These are phyloP conservation scores for Gymnocheta viridis DNA, from an alignment of 2,888 invertebrate species.

Conservation along the genomic window DNA sequence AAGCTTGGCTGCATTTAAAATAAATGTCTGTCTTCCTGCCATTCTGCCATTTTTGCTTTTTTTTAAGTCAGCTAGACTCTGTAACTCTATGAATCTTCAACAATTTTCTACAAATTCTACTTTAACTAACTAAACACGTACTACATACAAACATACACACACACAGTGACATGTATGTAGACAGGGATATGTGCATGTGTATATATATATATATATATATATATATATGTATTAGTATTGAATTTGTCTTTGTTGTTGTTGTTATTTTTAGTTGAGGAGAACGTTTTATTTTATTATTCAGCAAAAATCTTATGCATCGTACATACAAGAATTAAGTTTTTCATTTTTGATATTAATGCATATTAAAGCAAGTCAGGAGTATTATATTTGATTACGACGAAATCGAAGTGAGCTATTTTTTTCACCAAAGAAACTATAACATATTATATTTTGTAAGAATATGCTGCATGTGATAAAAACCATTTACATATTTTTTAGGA, in stretches of 20 bases:
- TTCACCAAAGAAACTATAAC: too few species aligned
- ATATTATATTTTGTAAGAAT: too few species aligned
- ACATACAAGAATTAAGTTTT: neutral
- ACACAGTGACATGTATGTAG: neutral
- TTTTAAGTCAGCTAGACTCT: slow-evolving; percentile 1
- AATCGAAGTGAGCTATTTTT: neutral
- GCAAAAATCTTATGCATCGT: slow-evolving; percentile 44
- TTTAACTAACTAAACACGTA: too few species aligned
- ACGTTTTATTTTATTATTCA: slow-evolving; percentile 63
- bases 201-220: neutral
- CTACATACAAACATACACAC: too few species aligned
- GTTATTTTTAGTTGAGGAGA: slow-evolving; percentile 42
- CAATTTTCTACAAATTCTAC: slow-evolving; percentile 40
- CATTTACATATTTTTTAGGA: too few species aligned
- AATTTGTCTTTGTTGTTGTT: slow-evolving; percentile 33
- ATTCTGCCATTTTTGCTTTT: neutral
- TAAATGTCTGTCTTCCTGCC: slow-evolving; percentile 57
- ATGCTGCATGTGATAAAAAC: too few species aligned
- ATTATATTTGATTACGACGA: neutral
- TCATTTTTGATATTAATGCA: slow-evolving; percentile 37
- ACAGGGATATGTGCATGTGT: neutral
- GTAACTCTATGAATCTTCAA: slow-evolving; percentile 23
- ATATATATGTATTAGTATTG: slow-evolving; percentile 8
- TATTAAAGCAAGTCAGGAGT: slow-evolving; percentile 32
- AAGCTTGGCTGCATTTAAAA: slow-evolving; percentile 65